Evolutionary conservation across 2,113 vertebrate genomes (phyloP).

Genomic region (Sminthopsis crassicaudata): DNA sequence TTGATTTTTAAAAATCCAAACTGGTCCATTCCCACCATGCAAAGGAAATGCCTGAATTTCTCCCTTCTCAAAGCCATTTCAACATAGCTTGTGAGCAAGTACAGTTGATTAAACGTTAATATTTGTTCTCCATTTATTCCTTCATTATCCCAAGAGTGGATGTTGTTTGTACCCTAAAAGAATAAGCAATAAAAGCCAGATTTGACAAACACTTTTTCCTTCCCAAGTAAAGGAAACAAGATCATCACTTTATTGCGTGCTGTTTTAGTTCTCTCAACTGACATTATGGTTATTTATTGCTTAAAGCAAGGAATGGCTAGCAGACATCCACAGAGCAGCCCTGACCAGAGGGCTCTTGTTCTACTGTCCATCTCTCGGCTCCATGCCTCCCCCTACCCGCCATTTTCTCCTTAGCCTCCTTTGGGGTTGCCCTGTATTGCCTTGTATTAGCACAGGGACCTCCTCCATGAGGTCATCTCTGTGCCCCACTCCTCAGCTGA

Average conservation of each 20-base stretch:
- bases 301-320: background rate
- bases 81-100: background rate
- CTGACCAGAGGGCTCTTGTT: background rate
- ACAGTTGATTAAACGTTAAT: slow-evolving; percentile 4
- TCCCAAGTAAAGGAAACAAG: background rate
- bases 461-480: background rate
- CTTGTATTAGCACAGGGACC: background rate
- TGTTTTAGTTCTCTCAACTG: background rate
- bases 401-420: background rate
- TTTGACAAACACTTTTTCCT: background rate
- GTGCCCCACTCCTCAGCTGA: background rate
- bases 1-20: background rate
- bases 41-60: background rate
- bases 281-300: background rate
- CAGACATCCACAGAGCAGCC: no score
- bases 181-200: background rate
- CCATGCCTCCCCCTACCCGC: background rate
- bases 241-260: background rate
- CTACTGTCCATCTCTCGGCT: background rate
- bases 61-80: background rate
- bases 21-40: background rate
- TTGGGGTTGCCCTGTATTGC: background rate
- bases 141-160: background rate
- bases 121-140: background rate
- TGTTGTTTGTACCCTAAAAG: background rate